Base-by-base conservation (phyloP, 2,113 vertebrate genomes). In the Echinops telfairi region DNA sequence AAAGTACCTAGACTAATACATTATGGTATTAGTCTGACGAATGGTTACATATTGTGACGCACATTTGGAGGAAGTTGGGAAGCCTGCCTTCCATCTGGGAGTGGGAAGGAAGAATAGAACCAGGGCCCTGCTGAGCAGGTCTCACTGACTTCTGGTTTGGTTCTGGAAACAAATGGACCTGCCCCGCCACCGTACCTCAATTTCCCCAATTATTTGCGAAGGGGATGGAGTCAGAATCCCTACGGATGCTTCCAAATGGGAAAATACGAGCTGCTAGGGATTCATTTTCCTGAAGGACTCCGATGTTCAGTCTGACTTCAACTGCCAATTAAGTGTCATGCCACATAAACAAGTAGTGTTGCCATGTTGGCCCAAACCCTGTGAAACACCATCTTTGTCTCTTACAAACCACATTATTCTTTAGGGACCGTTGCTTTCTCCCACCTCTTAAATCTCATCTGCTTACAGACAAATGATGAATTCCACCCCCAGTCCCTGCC, bases 271-370 rank as follows among this genome's bases (percentile, higher is more conserved):
- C 38, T 80, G 43, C 70, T 25, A 78, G 83, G 64, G 57, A 75
- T n/a, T 86, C 80, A 64, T 89, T 89, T 92, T 88, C 84, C 79
- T 64, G 83, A 83, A 93, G 71, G 62, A 2, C 58, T n/a, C 1
- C 58, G 77, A 17, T 1, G 87, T 43, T 92, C 57, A 73, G 25
- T 38, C 92, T 96, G 89, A 95, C 68, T 60, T 22, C 53, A 15
- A 31, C 86, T 97, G 77, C 86, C 94, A 95, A 89, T 94, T 95
- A 95, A 92, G 85, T 95, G 66, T 94, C 96, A 47, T 47, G 83
- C 89, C 81, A 84, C 36, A 96, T 82, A 71, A 71, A 91, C 20
- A 93, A 62, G 60, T 40, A 92, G 70, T 95, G 90, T 78, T 83
- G 68, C 23, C 27, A 2, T 81, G 77, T 96, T 97, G 66, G 78